Percentiles rank a stretch among this genome's conserved stretches.
Evolutionary conservation across 2,888 invertebrate species (phyloP).

Genomic region (Athrips mouffetella): DNA sequence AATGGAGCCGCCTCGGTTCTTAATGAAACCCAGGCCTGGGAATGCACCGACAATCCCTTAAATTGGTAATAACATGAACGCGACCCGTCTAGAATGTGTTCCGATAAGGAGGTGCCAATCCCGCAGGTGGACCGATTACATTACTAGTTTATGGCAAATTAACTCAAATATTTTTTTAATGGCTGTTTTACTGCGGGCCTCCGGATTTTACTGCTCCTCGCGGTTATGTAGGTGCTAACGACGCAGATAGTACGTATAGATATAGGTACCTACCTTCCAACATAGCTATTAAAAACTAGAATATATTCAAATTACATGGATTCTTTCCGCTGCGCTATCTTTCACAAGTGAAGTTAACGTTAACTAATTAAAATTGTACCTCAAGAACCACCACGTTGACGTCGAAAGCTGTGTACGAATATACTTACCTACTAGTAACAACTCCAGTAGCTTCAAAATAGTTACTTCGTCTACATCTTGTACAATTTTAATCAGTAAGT

Average conservation of each 20-base stretch:
- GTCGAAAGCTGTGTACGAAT: neutral
- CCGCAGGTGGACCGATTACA: conserved; percentile 49
- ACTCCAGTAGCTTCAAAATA: neutral
- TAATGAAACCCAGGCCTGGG: conserved; percentile 46
- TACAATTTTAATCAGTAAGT: too few species aligned
- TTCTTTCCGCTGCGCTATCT: conserved; percentile 6
- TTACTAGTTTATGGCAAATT: conserved; percentile 51
- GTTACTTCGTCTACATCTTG: too few species aligned
- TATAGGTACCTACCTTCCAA: conserved; percentile 1
- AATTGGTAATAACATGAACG: conserved; percentile 50
- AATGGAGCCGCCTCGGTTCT: conserved; percentile 37
- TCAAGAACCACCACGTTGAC: conserved; percentile 6
- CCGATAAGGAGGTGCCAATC: conserved; percentile 51
- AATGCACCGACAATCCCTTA: conserved; percentile 48
- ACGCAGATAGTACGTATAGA: conserved; percentile 9
- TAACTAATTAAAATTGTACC: conserved; percentile 6
- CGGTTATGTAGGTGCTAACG: conserved; percentile 12
- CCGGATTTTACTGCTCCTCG: conserved; percentile 16
- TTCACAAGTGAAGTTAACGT: conserved; percentile 3
- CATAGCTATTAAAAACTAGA: conserved; percentile 6
- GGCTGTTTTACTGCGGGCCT: conserved; percentile 15
- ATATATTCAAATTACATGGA: conserved; percentile 13
- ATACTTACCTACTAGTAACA: neutral
- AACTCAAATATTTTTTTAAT: conserved; percentile 21
- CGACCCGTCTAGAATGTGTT: conserved; percentile 41